These are phyloP conservation scores for Amazonetta brasiliensis DNA, from an alignment of 2,797 vertebrate species.

Conservation along the genomic window DNA sequence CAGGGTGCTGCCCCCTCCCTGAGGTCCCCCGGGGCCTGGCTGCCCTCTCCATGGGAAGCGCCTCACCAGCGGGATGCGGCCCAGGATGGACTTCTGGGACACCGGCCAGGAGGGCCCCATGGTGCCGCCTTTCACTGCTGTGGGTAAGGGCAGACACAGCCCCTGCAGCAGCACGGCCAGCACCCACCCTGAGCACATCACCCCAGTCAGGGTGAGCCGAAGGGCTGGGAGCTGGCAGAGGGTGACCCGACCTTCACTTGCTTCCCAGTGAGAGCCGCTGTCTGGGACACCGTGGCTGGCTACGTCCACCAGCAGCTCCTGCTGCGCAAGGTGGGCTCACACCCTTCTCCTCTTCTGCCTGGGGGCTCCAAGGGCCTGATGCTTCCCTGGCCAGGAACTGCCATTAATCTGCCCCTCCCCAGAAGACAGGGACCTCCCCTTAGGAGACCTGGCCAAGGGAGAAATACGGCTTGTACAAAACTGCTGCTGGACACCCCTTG, in stretches of 20 bases:
- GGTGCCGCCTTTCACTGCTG: background rate
- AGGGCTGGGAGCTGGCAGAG: background rate
- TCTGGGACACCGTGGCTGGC: background rate
- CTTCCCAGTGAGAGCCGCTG: background rate
- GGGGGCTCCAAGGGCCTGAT: background rate
- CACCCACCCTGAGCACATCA: rapidly evolving
- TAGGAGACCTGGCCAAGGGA: background rate
- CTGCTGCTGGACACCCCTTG: background rate
- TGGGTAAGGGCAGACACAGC: background rate
- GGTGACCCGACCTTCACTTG: background rate
- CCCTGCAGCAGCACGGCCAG: background rate
- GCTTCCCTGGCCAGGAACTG: background rate
- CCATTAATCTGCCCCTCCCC: background rate
- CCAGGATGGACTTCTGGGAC: background rate
- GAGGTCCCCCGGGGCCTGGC: too few relatives aligned
- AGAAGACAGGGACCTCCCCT: background rate
- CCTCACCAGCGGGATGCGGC: background rate
- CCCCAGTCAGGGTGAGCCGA: background rate
- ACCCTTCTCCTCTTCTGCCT: background rate
- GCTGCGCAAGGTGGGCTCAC: background rate
- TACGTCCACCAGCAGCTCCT: background rate
- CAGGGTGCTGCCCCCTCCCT: too few relatives aligned
- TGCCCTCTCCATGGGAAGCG: background rate
- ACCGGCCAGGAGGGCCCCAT: background rate
- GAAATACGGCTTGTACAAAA: background rate